phyloP scores from a whole-genome alignment of 2,797 vertebrate species.

The Leptoclinus maculatus region DNA sequence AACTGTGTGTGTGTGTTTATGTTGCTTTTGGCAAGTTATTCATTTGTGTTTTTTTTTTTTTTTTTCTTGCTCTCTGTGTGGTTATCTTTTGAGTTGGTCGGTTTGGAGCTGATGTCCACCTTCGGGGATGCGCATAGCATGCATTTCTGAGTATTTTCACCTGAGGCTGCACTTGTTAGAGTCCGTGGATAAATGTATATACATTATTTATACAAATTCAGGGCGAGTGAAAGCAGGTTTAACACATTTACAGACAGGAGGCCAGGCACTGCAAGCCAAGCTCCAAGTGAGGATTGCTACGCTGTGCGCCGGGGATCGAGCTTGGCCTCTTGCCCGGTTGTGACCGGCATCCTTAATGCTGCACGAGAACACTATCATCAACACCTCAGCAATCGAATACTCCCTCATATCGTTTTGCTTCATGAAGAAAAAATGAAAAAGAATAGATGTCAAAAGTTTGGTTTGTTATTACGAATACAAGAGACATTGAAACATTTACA shows the following conservation, averaged over 20 bases:
- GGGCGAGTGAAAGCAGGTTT: conserved; percentile 80
- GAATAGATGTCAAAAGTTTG: not conserved
- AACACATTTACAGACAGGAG: conserved; percentile 82
- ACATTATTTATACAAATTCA: conserved; percentile 86
- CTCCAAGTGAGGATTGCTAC: conserved; percentile 71
- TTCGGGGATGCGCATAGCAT: conserved; percentile 80
- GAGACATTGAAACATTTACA: not conserved
- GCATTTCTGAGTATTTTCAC: conserved; percentile 85
- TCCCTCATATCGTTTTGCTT: conserved; percentile 21
- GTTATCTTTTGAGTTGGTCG: conserved; percentile 76
- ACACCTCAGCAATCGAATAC: conserved; percentile 26
- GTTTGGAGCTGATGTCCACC: conserved; percentile 81
- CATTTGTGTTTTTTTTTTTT: conserved; percentile 60
- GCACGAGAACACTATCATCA: conserved; percentile 49
- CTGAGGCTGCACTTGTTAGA: conserved; percentile 85
- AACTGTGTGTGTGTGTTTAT: conserved; percentile 51
- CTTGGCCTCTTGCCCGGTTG: conserved; percentile 56
- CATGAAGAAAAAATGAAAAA: not conserved
- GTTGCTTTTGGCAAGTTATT: conserved; percentile 83
- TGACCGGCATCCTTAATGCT: conserved; percentile 75
- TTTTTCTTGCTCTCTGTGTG: conserved; percentile 67
- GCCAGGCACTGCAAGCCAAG: conserved; percentile 76
- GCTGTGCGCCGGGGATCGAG: conserved; percentile 59
- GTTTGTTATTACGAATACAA: not conserved
- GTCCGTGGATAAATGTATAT: conserved; percentile 85